These are phyloP conservation scores for Ectemnius lituratus DNA, from an alignment of 2,888 invertebrate genomes.

Conservation along the genomic window DNA sequence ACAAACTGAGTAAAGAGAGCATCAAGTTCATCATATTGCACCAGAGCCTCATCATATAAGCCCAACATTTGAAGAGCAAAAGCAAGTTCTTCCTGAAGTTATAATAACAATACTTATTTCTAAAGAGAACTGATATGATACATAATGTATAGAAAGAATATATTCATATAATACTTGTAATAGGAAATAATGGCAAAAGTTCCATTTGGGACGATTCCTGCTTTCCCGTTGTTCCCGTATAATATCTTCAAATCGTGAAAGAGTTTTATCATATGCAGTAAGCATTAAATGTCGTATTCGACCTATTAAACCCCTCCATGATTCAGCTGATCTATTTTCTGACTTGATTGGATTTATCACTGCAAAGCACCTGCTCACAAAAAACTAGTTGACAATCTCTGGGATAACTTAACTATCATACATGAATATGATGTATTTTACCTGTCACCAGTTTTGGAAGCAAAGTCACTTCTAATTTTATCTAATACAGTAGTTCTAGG, in stretches of 20 bases:
- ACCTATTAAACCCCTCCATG: conserved; percentile 91
- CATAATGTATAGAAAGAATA: background rate
- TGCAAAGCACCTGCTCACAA: conserved; percentile 86
- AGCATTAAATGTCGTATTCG: conserved; percentile 91
- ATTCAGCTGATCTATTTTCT: conserved; percentile 93
- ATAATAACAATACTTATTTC: conserved; percentile 18
- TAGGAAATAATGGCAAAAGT: conserved; percentile 96
- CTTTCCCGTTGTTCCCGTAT: conserved; percentile 94
- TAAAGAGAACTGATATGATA: conserved; percentile 18
- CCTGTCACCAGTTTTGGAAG: conserved; percentile 89
- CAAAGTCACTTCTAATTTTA: conserved; percentile 96
- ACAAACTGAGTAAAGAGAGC: conserved; percentile 98
- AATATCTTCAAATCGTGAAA: conserved; percentile 92
- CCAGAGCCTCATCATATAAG: conserved; percentile 94
- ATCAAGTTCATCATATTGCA: conserved; percentile 98
- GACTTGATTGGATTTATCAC: conserved; percentile 94
- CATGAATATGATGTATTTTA: conserved; percentile 61
- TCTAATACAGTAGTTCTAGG: conserved; percentile 96
- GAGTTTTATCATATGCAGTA: conserved; percentile 91
- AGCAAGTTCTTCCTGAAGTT: conserved; percentile 92
- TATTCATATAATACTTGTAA: conserved; percentile 83
- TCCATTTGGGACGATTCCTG: conserved; percentile 94
- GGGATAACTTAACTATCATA: conserved; percentile 6
- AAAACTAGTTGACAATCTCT: background rate
- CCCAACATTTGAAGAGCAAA: conserved; percentile 96